Evolutionary conservation across 2,797 vertebrate species (phyloP), one percentile per base, ranked within the genome.

Genomic region (Silurus lanzhouensis): DNA sequence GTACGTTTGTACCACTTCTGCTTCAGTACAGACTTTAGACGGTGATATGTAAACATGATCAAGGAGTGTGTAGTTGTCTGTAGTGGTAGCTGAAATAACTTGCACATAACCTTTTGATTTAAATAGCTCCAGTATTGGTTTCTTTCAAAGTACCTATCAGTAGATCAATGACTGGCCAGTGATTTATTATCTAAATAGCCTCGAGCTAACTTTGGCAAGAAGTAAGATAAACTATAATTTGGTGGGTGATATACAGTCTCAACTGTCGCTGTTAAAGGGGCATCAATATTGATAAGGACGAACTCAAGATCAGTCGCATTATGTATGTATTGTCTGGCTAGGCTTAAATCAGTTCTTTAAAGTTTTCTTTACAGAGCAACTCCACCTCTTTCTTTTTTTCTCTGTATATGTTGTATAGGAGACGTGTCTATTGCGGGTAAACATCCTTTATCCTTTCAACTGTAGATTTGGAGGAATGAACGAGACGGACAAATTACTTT

Each of bases 401-500:
- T 83, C 25, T 67, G 12, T 1, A 67, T 67, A 1, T 1, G 58
- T 83, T 19, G 44, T 20, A 17, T 83, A 66, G 10, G 57, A 48
- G 2, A 15, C 9, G 10, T 87, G 25, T 75, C 74, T 67, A 63
- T 83, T 85, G 14, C 70, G 22, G 2, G 48, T 67, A 46, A 77
- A 87, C 58, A 90, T 2, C 0, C 3, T 75, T 86, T 57, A 83
- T 68, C 27, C 15, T 0, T 68, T 27, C 1, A 68, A 31, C 2
- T 68, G 66, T 5, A 68, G 13, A 68, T 17, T 5, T 1, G 2
- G 27, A 0, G 15, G 15, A 67, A 14, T 5, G 2, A 12, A 27
- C 15, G 64, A 67, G 4, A n/a, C 64, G 5, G 25, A 14, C 64
- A 67, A 14, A 25, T 67, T n/a, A 27, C 84, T 27, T 81, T 89